Evolutionary conservation across 2,113 vertebrate genomes (phyloP), one percentile per base, ranked within the genome.

Genomic region (Monopterus albus): DNA sequence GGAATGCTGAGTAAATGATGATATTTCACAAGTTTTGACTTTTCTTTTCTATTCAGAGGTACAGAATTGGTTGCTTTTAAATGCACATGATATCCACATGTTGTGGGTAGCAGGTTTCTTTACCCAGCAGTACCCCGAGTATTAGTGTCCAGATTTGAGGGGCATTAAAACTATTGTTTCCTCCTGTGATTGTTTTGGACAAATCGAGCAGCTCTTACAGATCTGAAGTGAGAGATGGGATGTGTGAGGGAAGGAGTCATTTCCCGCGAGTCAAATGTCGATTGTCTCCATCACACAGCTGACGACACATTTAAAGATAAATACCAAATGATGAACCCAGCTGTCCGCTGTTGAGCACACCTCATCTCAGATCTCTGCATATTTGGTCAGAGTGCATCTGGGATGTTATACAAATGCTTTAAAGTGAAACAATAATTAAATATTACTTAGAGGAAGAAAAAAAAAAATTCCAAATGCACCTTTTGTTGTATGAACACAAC

Each of bases 141-240:
- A 65, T 83, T 64, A 53, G 72, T 83, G 86, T 89, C 86, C 81
- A 78, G 66, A 80, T 90, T 82, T 74, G 60, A 89, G 90, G 83
- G 90, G 87, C 91, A 90, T 91, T 82, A 78, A 71, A 87, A 62
- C 67, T 81, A 82, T 82, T 88, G 86, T 91, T 92, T 92, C 90
- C 91, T 92, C 91, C 82, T 82, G 86, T 84, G 82, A 87, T 88
- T 81, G 73, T 88, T 93, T 89, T 87, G 75, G 89, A 88, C 83
- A 88, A 88, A 91, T 88, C 73, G 52, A 84, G 78, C 76, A 86
- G 84, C 72, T 77, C 66, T 84, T 62, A 60, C 72, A 71, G 79
- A 76, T 64, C 55, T 39, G 49, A 72, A 65, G 51, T 36, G 56
- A 75, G 78, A 86, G 70, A 55, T 25, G 47, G 62, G 69, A 84